Evolutionary conservation across 1,140 invertebrate species (phyloP), one percentile per base, ranked within the genome.

Genomic region (Harpegnathos saltator): DNA sequence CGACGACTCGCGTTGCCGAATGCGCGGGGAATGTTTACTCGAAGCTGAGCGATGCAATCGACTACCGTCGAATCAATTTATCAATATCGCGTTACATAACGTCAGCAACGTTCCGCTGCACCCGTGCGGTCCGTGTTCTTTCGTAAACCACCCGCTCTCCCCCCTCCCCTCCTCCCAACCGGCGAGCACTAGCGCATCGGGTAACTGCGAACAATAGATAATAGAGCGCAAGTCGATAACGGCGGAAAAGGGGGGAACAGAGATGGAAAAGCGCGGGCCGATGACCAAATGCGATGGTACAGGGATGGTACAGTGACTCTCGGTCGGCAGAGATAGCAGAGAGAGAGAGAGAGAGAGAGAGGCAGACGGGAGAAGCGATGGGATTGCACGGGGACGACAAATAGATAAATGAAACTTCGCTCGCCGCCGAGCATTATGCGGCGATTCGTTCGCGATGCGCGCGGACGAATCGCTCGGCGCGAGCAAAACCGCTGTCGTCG

Each of bases 331-430:
- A 80, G 11, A 44, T 33, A 22, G 38, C 26, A 56, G 54, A 77
- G 61, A 11, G n/a, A n/a, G n/a, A n/a, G n/a, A n/a, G n/a, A n/a
- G n/a, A n/a, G n/a, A n/a, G n/a, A n/a, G n/a, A n/a, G n/a, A n/a
- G n/a, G n/a, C n/a, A 19, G 38, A 44, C 38, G 50, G 44, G 68
- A 48, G 50, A 2, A 68, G 19, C 48, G 19, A 15, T 3, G 7
- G 44, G 26, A 17, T 22, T 61, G 48, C 22, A 1, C 12, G 3
- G 15, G 7, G 19, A 62, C n/a, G 22, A 15, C 63, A 77, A 77
- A n/a, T 26, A 68, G 83, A 85, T 82, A 74, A 82, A 82, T 62
- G 68, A 82, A 59, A 44, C 68, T 44, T 9, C 29, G 26, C 62
- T 65, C 48, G 29, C 14, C 56, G 50, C 14, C 56, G 50, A 22